Evolutionary conservation across 2,797 vertebrate genomes (phyloP), one percentile per base, ranked within the genome.

Genomic region (Eospalax fontanierii): DNA sequence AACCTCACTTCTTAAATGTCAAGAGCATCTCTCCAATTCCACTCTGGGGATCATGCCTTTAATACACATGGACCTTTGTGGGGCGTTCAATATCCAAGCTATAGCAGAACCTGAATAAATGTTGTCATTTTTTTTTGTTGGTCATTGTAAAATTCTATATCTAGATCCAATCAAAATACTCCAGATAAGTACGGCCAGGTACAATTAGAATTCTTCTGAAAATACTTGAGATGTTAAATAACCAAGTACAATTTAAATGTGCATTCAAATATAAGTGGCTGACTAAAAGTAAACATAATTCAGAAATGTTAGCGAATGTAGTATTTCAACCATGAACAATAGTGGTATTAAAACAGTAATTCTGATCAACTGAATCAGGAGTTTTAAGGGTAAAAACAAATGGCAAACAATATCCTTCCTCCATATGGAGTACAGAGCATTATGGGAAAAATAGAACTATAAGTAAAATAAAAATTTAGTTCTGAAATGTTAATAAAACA

Each of bases 261-360:
- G 11, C 4, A 74, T 63, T 81, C 88, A 95, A 89, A 80, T 19
- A 85, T 7, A 76, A 2, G 59, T 19, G 2, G 76, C 40, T 70
- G 35, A 74, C 50, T 1, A n/a, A 82, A n/a, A 82, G 54, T 66
- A 57, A 92, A 82, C 38, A 28, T 86, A 85, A 83, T 74, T 68
- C 46, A 94, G 33, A 24, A 68, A 75, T 65, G 2, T 70, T 63
- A 21, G 22, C 40, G 12, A 57, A 50, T 50, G 46, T 63, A 65
- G 9, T 50, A 84, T 15, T 18, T 6, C 3, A 82, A 40, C 35
- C 16, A 70, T 79, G 66, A 79, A 14, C 79, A 83, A 83, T 38
- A 68, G n/a, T n/a, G 26, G 79, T 70, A 57, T 91, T 82, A 61
- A 61, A 74, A 87, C 43, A 87, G 43, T 90, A 87, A 90, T 63